Evolutionary conservation across 1,140 invertebrate species (phyloP), one percentile per base, ranked within the genome.

Genomic region (Cyclargus thomasi): DNA sequence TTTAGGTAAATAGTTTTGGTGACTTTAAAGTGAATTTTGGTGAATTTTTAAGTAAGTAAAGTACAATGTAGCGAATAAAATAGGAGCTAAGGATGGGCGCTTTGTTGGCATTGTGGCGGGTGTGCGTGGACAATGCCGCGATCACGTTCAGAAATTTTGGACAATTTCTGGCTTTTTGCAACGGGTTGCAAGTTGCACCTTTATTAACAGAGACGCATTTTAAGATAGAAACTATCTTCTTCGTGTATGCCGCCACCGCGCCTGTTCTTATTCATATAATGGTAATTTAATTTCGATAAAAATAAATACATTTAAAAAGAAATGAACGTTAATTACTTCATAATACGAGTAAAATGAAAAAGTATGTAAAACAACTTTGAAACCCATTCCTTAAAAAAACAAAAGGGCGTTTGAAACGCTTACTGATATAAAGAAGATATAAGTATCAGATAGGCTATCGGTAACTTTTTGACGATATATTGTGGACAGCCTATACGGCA

Each of bases 131-230:
- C 84, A 88, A 90, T 83, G 78, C 66, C 59, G 69, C 76, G 83
- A 84, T 86, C 85, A 81, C 79, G 80, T 90, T 88, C 83, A 81
- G 81, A 85, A 77, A 79, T 88, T 89, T 90, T 87, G 87, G 87
- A 90, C 85, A 87, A 88, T 88, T 87, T 85, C 75, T 77, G 79
- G 72, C 72, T 87, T 90, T 90, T 87, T 88, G 83, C 87, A 88
- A 88, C 82, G 85, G 83, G 85, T 87, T 90, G 85, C 87, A 90
- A 82, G 85, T 87, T 90, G 85, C 87, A 90, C 87, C 85, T 90
- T 90, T 80, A 72, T 72, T 53, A 0, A n/a, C 81, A 83, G 87
- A 65, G 79, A 6, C 65, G 86, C 16, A 86, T 64, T 83, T 23
- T 22, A 47, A 39, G 16, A 16, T 29, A 2, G 55, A 59, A 63